Conservation (phyloP, 2,797 vertebrate genomes). For the Hipposideros larvatus region DNA sequence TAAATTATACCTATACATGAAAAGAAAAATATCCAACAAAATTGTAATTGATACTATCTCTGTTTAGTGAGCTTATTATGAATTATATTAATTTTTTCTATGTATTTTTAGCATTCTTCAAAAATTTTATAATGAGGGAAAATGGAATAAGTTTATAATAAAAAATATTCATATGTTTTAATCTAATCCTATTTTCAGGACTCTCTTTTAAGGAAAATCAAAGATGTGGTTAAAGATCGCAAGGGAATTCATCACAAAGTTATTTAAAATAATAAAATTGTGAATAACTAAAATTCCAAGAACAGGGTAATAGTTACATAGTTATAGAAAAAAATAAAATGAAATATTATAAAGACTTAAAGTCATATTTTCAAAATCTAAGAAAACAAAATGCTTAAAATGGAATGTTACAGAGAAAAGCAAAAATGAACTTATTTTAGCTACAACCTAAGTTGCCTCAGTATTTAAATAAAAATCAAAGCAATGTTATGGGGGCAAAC, state of each 20-base stretch:
- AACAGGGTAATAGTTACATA: conserved; percentile 5
- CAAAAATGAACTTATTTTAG: conserved; percentile 34
- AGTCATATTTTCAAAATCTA: conserved; percentile 32
- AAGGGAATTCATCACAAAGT: neutral
- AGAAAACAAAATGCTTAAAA: conserved; percentile 36
- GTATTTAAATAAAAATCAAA: conserved; percentile 55
- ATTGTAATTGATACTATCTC: neutral
- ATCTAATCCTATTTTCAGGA: conserved; percentile 31
- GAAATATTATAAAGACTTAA: conserved; percentile 30
- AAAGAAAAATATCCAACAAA: conserved; percentile 33
- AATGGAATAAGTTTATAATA: conserved; percentile 23
- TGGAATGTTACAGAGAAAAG: conserved; percentile 18
- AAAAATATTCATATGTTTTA: conserved; percentile 13
- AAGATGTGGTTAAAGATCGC: neutral
- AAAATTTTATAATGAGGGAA: neutral
- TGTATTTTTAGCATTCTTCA: neutral
- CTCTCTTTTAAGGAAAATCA: neutral
- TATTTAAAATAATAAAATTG: conserved; percentile 5
- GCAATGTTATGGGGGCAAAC: neutral
- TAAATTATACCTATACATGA: neutral
- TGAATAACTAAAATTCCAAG: conserved; percentile 21
- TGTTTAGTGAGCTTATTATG: neutral
- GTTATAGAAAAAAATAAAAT: neutral
- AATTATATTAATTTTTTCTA: conserved; percentile 29
- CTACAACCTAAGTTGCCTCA: neutral